Conservation (phyloP, 2,113 vertebrate species). For the Chrysemys picta region DNA sequence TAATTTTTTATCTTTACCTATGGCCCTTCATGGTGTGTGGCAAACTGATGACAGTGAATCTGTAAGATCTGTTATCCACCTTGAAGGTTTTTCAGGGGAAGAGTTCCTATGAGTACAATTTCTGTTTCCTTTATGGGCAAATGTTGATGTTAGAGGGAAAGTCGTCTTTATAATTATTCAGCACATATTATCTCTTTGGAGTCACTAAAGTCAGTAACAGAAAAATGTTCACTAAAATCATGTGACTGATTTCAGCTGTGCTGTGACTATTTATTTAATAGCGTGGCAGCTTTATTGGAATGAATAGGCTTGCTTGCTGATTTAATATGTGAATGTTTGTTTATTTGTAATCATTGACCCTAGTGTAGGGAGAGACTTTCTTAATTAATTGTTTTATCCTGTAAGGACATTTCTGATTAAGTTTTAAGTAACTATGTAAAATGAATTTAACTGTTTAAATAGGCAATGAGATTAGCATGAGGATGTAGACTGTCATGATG, state of each 20-base stretch:
- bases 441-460: background rate
- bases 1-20: background rate
- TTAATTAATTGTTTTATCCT: background rate
- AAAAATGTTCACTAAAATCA: background rate
- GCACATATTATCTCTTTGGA: background rate
- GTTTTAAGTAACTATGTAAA: background rate
- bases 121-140: rapidly evolving
- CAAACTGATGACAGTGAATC: background rate
- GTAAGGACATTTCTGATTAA: background rate
- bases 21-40: background rate
- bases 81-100: background rate
- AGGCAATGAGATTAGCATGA: background rate
- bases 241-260: background rate
- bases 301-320: background rate
- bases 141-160: background rate
- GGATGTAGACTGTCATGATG: background rate
- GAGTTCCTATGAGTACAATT: background rate
- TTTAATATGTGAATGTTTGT: background rate
- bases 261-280: background rate
- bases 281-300: background rate
- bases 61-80: background rate
- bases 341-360: background rate
- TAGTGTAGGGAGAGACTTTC: background rate
- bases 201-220: background rate
- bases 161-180: background rate